phyloP scores from a whole-genome alignment of 2,888 invertebrate genomes.

The Caenorhabditis panamensis region DNA sequence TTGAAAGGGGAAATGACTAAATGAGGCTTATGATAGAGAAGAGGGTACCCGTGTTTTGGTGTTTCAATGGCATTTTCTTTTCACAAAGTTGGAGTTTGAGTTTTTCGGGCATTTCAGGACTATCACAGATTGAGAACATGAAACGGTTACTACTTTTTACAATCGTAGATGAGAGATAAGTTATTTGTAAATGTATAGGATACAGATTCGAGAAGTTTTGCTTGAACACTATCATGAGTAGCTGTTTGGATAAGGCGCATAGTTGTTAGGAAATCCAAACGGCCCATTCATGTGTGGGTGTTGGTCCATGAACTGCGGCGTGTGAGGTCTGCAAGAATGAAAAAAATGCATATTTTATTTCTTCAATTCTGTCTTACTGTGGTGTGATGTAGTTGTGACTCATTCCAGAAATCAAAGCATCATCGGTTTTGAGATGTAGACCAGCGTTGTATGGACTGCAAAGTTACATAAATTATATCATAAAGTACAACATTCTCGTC shows the following conservation, averaged over 20 bases:
- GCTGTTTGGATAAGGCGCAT: conserved; percentile 27
- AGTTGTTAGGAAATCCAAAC: conserved; percentile 3
- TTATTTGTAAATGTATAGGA: neutral
- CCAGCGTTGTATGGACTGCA: conserved; percentile 36
- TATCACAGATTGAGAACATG: conserved; percentile 52
- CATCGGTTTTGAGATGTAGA: conserved; percentile 41
- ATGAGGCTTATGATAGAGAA: neutral
- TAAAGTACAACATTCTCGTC: conserved; percentile 3
- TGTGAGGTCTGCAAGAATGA: conserved; percentile 32
- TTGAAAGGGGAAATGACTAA: conserved; percentile 13
- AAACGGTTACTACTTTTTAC: conserved; percentile 28
- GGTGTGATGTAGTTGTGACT: conserved; percentile 16
- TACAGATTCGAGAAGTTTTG: neutral
- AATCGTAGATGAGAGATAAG: neutral
- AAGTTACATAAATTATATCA: conserved; percentile 19
- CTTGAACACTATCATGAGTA: conserved; percentile 13
- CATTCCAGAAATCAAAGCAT: conserved; percentile 37
- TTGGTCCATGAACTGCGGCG: conserved; percentile 27
- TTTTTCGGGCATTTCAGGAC: neutral
- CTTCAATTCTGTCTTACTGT: conserved; percentile 19
- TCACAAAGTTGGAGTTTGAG: conserved; percentile 2
- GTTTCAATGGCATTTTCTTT: conserved; percentile 56
- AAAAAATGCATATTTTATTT: neutral
- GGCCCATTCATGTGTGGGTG: conserved; percentile 24
- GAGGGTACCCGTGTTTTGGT: conserved; percentile 30